Evolutionary conservation across 1,140 invertebrate species (phyloP), one percentile per base, ranked within the genome.

Genomic region (Carposina sasakii): DNA sequence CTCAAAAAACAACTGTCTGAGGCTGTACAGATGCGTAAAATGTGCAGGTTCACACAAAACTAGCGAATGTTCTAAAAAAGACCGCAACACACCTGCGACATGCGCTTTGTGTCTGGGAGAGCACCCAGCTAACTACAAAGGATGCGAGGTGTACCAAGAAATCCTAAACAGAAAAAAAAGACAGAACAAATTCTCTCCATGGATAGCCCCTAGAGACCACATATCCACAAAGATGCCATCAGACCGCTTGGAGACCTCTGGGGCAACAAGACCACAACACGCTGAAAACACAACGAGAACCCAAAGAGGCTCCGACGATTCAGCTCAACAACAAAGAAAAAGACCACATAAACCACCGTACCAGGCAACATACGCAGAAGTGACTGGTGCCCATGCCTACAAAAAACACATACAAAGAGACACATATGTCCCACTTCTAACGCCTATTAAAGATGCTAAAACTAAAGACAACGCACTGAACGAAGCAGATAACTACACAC

Each of bases 71-170:
- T 13, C 24, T 23, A 53, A 37, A 28, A 23, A 9, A 10, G 30
- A 48, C 21, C 47, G 47, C 10, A 47, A 46, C 9, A 45, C 39
- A 8, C 28, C 23, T 6, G 41, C 30, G 4, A 39, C 23, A 20
- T 47, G 51, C 16, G 44, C 26, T 21, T 30, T 39, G 12, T 53
- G 44, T 28, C 31, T 23, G 15, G 44, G 43, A 1, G 13, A 1
- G 1, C 51, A 53, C 28, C 42, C 51, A 5, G 51, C 44, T 3
- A 53, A 53, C 33, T 53, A 24, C 17, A 47, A 41, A 15, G 13
- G 20, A 1, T 53, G 44, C 16, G 26, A 42, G 40, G 40, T 42
- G 23, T 42, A 42, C 26, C 23, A 15, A 33, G 31, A 33, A 33
- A 33, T 33, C 9, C 13, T 33, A 33, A 4, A 4, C 5, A 42